Evolutionary conservation across 2,113 vertebrate genomes (phyloP).

Genomic region (Diphyllodes magnificus): DNA sequence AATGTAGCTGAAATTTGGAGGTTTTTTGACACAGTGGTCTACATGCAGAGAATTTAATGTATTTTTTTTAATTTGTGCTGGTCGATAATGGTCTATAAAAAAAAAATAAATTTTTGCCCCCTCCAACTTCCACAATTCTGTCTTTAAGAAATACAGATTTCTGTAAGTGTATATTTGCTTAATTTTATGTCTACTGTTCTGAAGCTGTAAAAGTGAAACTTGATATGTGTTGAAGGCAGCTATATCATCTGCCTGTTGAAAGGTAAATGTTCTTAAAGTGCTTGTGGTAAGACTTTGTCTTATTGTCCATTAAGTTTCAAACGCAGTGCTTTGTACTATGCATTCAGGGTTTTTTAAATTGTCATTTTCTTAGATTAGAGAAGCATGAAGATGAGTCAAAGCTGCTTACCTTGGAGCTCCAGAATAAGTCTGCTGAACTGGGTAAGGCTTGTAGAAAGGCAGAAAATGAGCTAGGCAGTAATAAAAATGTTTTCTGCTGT

Average conservation of each 20-base stretch:
- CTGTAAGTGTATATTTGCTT: background rate
- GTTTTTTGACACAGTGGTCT: background rate
- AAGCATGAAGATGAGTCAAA: conserved; percentile 55
- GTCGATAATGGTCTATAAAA: background rate
- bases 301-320: background rate
- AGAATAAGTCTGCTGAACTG: conserved; percentile 67
- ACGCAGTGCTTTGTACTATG: background rate
- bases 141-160: background rate
- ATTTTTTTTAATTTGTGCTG: background rate
- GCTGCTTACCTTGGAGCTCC: conserved; percentile 55
- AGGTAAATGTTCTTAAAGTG: background rate
- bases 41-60: background rate
- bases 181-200: background rate
- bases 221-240: background rate
- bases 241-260: background rate
- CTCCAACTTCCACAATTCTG: background rate
- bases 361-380: conserved; percentile 49
- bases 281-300: background rate
- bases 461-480: background rate
- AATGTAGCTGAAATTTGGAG: background rate
- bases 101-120: background rate
- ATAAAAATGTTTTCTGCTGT: background rate
- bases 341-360: background rate
- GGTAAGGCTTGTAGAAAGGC: conserved; percentile 55
- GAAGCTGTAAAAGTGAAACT: background rate